Evolutionary conservation across 2,113 vertebrate genomes (phyloP).

Genomic region (Formicarius rufipectus): DNA sequence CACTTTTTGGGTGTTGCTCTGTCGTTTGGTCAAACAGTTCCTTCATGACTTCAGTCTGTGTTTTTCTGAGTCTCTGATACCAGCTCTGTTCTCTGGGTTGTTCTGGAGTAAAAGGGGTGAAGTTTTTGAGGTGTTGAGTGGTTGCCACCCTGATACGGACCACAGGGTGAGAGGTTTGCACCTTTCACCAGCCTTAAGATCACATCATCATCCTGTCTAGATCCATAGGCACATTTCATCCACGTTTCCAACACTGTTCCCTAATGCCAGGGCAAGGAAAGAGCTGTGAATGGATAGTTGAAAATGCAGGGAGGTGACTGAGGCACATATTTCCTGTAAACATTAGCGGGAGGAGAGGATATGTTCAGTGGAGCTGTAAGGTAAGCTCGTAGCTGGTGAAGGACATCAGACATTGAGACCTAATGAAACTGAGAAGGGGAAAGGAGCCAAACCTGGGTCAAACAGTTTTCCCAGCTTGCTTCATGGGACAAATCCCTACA

Average conservation of each 20-base stretch:
- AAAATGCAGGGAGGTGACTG: background rate
- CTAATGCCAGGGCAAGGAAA: background rate
- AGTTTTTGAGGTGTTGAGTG: background rate
- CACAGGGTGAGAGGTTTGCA: fast-evolving
- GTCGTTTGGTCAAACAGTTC: background rate
- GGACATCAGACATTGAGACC: background rate
- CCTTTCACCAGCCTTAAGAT: background rate
- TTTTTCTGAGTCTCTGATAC: background rate
- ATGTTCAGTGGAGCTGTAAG: background rate
- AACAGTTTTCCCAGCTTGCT: background rate
- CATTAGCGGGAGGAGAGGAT: background rate
- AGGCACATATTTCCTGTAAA: background rate
- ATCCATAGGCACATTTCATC: fast-evolving
- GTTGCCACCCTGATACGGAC: background rate
- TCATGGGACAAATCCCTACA: background rate
- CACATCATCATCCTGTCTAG: background rate
- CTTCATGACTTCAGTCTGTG: background rate
- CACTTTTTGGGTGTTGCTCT: background rate
- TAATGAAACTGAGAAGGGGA: background rate
- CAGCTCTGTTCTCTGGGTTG: background rate
- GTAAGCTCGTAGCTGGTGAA: background rate
- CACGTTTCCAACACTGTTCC: background rate
- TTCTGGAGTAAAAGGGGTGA: background rate
- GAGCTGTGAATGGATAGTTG: background rate
- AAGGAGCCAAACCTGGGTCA: background rate